Evolutionary conservation across 2,113 vertebrate genomes (phyloP).

Genomic region (Grammomys dolichurus): DNA sequence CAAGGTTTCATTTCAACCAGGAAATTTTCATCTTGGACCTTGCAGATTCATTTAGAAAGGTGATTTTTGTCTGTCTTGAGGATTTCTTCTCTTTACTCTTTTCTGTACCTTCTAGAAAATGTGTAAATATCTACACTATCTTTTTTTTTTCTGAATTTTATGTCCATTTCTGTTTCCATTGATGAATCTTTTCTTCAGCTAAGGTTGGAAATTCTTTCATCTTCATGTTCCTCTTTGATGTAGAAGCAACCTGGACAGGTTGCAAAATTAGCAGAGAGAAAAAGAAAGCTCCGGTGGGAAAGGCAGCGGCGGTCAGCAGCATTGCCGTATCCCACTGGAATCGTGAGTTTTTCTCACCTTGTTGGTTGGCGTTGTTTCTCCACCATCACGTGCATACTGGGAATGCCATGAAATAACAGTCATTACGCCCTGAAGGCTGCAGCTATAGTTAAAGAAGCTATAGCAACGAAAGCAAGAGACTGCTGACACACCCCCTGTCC

Average conservation of each 20-base stretch:
- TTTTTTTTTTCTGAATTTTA: not conserved
- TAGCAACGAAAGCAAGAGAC: conserved; percentile 18
- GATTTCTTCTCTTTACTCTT: not conserved
- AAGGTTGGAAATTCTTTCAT: not conserved
- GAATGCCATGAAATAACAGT: no score
- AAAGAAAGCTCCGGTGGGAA: no score
- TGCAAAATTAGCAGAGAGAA: not conserved
- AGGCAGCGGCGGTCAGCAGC: no score
- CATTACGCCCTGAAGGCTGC: not conserved
- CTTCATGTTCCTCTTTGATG: not conserved
- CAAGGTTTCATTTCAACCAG: not conserved
- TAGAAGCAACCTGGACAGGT: not conserved
- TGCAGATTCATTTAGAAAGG: not conserved
- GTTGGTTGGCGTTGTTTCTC: not conserved
- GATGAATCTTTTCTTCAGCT: not conserved
- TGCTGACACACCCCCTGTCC: not conserved
- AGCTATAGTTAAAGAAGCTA: not conserved
- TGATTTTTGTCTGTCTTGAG: not conserved
- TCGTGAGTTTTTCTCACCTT: not conserved
- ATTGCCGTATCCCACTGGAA: not conserved
- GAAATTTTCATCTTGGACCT: not conserved
- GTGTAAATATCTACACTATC: not conserved
- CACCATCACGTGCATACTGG: not conserved
- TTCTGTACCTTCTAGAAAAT: not conserved
- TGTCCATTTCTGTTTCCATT: not conserved